Percentiles rank a stretch among this genome's conserved stretches.
Conservation (phyloP, 2,888 invertebrate species). For the Amphipyra tragopoginis region DNA sequence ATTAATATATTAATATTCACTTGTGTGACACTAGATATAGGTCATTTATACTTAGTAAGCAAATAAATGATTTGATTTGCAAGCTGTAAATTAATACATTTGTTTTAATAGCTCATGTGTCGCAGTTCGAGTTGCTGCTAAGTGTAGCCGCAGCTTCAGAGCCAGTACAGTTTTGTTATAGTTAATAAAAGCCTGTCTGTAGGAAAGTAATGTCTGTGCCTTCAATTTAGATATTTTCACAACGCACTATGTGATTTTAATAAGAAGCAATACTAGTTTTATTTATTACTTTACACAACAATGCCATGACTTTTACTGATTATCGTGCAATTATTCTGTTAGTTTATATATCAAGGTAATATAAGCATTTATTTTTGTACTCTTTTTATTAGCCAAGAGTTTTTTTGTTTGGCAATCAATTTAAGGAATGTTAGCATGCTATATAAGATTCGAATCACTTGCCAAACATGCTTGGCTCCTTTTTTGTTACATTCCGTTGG, state of each 20-base stretch:
- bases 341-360: constrained; percentile 31
- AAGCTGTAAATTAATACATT: too few relatives aligned
- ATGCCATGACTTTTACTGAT: constrained; percentile 40
- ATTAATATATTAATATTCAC: too few relatives aligned
- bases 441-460: constrained; percentile 35
- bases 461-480: constrained; percentile 51
- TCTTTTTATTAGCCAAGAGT: constrained; percentile 40
- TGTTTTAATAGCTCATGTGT: too few relatives aligned
- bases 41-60: too few relatives aligned
- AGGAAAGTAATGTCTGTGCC: constrained; percentile 45
- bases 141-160: too few relatives aligned
- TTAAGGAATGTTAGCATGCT: constrained; percentile 34
- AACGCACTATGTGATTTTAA: constrained; percentile 36
- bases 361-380: constrained; percentile 51
- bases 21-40: too few relatives aligned
- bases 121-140: too few relatives aligned
- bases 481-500: constrained; percentile 41
- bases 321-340: constrained; percentile 44
- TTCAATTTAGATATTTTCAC: constrained; percentile 23
- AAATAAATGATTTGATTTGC: too few relatives aligned
- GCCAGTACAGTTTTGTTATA: not conserved
- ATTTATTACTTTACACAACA: constrained; percentile 27
- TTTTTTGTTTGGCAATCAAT: constrained; percentile 40
- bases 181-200: not conserved
- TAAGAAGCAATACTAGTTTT: constrained; percentile 50